Conservation (phyloP, 2,113 vertebrate species). For the Geococcyx californianus region DNA sequence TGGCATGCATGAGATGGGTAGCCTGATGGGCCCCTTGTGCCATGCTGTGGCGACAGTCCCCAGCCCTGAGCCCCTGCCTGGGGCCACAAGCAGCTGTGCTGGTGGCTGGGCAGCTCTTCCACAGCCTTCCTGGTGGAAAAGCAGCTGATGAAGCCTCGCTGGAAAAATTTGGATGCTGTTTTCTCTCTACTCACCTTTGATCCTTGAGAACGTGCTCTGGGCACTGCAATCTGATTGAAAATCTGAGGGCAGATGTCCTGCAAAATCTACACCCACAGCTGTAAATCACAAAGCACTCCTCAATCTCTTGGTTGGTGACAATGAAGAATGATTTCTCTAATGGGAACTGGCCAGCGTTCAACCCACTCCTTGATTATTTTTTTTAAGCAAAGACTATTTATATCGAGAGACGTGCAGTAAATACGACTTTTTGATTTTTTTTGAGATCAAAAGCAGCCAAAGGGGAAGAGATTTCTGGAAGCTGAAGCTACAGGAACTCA, state of each 20-base stretch:
- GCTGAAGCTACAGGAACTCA: background rate
- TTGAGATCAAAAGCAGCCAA: background rate
- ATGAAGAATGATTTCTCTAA: background rate
- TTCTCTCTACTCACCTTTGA: background rate
- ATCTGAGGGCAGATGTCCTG: background rate
- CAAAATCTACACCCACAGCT: background rate
- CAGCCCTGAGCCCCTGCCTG: background rate
- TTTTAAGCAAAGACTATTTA: background rate
- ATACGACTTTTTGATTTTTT: background rate
- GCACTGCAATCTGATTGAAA: background rate
- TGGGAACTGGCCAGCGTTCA: constrained; percentile 5
- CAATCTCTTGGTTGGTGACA: background rate
- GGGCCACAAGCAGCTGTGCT: background rate
- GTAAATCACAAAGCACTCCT: background rate
- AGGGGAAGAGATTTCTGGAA: background rate
- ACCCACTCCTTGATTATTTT: background rate
- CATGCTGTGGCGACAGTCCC: background rate
- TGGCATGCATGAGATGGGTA: fast-evolving
- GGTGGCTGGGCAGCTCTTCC: background rate
- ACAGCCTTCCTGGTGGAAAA: background rate
- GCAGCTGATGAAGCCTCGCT: background rate
- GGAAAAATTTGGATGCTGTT: background rate
- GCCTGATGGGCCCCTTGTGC: background rate
- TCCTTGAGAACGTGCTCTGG: background rate
- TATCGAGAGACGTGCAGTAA: background rate